A percentile compares a stretch with the other conserved stretches of the same genome.
phyloP scores from a whole-genome alignment of 1,140 invertebrate species.

The Danaus plexippus region DNA sequence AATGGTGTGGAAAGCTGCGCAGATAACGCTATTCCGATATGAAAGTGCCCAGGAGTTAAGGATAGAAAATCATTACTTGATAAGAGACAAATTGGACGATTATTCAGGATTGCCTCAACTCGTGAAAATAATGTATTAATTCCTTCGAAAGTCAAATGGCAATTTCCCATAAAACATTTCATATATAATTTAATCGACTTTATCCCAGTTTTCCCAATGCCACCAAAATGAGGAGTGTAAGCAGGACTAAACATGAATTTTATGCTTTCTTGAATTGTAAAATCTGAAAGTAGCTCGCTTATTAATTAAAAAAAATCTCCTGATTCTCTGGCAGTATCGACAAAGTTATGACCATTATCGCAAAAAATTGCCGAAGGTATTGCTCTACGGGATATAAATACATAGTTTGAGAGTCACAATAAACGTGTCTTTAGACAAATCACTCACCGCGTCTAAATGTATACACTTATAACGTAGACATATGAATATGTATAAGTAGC shows the following conservation, averaged over 20 bases:
- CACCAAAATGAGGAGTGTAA: constrained; percentile 36
- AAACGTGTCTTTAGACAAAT: no score
- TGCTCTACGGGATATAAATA: no score
- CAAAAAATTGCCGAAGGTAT: no score
- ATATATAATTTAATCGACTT: constrained; percentile 34
- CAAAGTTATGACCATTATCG: no score
- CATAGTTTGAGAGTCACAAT: no score
- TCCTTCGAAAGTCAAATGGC: constrained; percentile 37
- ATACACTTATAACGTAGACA: no score
- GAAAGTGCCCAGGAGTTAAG: constrained; percentile 45
- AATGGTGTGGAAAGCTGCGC: constrained; percentile 11
- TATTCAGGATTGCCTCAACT: constrained; percentile 49
- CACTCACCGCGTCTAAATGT: no score
- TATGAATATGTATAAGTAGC: no score
- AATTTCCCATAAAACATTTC: constrained; percentile 25
- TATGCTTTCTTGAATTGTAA: constrained; percentile 10
- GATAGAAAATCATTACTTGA: constrained; percentile 33
- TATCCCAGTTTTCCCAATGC: constrained; percentile 33
- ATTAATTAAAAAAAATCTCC: no score
- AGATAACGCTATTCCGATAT: constrained; percentile 28
- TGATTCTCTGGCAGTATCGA: no score
- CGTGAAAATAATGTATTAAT: constrained; percentile 36
- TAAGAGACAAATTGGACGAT: constrained; percentile 46
- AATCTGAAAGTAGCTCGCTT: no score
- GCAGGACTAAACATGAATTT: constrained; percentile 33